Evolutionary conservation across 2,888 invertebrate genomes (phyloP).

Genomic region (Barypeithes pellucidus): DNA sequence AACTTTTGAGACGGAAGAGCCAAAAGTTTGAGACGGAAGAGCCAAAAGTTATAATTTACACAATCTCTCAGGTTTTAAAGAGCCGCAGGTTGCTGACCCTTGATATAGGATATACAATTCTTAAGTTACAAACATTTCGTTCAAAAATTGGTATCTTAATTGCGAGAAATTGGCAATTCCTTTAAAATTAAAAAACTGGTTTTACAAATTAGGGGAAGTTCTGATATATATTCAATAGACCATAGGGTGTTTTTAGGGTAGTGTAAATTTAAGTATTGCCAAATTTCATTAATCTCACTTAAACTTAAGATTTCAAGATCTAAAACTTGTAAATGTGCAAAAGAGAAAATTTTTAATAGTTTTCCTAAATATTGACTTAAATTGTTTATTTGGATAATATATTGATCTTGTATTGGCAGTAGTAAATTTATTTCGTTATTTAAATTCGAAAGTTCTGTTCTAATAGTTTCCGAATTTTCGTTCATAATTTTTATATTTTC

Average conservation of each 20-base stretch:
- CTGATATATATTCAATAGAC: too few relatives aligned
- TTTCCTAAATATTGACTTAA: neutral
- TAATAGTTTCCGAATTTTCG: conserved; percentile 16
- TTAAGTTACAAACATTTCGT: conserved; percentile 1
- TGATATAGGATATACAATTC: conserved; percentile 7
- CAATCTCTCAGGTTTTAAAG: too few relatives aligned
- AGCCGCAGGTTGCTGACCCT: too few relatives aligned
- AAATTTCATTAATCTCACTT: conserved; percentile 25
- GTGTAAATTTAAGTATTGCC: conserved; percentile 16
- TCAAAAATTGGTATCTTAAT: conserved; percentile 24
- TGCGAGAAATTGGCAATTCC: conserved; percentile 17
- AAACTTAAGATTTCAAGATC: conserved; percentile 5
- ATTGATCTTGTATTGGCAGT: neutral
- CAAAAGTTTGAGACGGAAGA: too few relatives aligned
- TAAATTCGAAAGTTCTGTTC: too few relatives aligned
- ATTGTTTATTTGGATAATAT: too few relatives aligned
- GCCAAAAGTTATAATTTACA: too few relatives aligned
- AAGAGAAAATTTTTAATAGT: neutral
- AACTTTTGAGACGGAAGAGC: too few relatives aligned
- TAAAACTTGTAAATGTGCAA: neutral
- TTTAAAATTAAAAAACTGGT: conserved; percentile 24
- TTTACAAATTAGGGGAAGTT: too few relatives aligned
- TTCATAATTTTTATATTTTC: conserved; percentile 16
- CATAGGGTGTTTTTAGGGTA: too few relatives aligned
- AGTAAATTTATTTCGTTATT: conserved; percentile 20